Percentiles rank a stretch among this genome's conserved stretches.
phyloP scores from a whole-genome alignment of 2,888 invertebrate genomes.

The Strigamia crassipes region DNA sequence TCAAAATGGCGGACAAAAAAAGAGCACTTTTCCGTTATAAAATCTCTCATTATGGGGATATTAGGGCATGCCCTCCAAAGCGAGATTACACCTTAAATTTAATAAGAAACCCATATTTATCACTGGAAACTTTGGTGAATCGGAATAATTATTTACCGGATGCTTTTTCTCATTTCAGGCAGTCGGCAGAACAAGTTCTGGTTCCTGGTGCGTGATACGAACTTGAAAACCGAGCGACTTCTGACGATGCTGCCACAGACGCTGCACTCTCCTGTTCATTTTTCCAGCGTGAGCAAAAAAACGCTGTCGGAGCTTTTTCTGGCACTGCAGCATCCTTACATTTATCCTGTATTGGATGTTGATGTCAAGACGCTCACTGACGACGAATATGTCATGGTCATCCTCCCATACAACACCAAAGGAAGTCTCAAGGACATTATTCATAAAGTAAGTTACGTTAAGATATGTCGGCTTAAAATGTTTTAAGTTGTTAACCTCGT shows the following conservation, averaged over 20 bases:
- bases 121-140: too few relatives aligned
- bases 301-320: conserved; percentile 79
- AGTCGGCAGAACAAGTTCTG: conserved; percentile 85
- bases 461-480: too few relatives aligned
- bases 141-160: too few relatives aligned
- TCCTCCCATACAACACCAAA: conserved; percentile 79
- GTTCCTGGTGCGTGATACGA: conserved; percentile 85
- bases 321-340: conserved; percentile 84
- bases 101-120: too few relatives aligned
- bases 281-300: conserved; percentile 68
- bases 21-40: too few relatives aligned
- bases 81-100: too few relatives aligned
- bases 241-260: conserved; percentile 70
- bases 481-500: too few relatives aligned
- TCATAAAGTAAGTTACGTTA: conserved; percentile 72
- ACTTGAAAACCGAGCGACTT: conserved; percentile 76
- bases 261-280: conserved; percentile 66
- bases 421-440: conserved; percentile 90
- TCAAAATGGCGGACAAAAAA: too few relatives aligned
- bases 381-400: conserved; percentile 67
- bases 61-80: too few relatives aligned
- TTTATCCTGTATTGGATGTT: conserved; percentile 85
- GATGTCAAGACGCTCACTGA: conserved; percentile 68
- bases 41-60: too few relatives aligned
- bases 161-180: conserved; percentile 61